Evolutionary conservation across 2,797 vertebrate species (phyloP).

Genomic region (Bucorvus abyssinicus): DNA sequence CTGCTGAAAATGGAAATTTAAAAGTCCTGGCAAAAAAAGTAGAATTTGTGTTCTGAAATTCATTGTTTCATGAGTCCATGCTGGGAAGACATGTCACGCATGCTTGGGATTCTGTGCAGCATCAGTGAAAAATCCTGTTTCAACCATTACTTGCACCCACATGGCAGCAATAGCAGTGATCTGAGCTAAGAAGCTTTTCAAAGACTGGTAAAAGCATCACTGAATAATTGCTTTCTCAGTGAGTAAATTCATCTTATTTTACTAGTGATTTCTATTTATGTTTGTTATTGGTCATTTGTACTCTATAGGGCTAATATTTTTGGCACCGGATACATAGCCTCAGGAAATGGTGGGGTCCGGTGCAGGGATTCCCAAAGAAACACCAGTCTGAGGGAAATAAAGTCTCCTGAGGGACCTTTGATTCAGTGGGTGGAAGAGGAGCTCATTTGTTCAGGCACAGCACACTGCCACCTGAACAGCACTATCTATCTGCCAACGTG

Average conservation of each 20-base stretch:
- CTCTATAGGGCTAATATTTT: background rate
- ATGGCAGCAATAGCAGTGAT: background rate
- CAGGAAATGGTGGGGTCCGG: accelerated
- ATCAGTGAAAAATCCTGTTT: background rate
- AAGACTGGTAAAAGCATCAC: background rate
- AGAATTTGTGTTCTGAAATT: background rate
- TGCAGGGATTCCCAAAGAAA: background rate
- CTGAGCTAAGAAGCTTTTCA: background rate
- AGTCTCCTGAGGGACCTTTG: background rate
- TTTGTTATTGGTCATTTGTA: background rate
- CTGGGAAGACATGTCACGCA: background rate
- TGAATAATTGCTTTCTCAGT: background rate
- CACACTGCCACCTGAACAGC: background rate
- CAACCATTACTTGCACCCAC: background rate
- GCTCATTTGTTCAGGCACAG: background rate
- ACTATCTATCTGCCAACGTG: background rate
- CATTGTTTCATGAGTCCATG: background rate
- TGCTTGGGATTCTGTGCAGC: background rate
- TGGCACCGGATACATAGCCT: background rate
- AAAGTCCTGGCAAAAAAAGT: background rate
- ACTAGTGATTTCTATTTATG: background rate
- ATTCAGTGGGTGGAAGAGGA: background rate
- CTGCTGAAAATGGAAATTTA: background rate
- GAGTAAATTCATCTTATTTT: background rate
- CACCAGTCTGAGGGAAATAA: background rate